Percentiles rank a stretch among this genome's conserved stretches.
phyloP scores from a whole-genome alignment of 2,797 vertebrate species.

The Premnoplex brunnescens region DNA sequence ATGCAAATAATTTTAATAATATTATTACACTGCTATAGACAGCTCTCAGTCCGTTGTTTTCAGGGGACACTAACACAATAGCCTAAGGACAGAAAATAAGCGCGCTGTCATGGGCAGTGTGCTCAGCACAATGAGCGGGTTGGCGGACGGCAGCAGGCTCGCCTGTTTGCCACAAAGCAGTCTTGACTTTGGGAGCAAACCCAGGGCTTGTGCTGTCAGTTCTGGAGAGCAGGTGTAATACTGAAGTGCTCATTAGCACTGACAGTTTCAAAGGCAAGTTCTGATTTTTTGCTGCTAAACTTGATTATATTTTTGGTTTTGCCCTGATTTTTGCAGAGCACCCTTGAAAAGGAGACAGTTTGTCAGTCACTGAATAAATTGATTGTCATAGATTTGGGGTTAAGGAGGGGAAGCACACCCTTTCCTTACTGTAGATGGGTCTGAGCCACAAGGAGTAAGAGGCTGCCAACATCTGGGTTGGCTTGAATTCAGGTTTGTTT shows the following conservation, averaged over 20 bases:
- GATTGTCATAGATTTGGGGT: neutral
- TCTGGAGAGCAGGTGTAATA: slow-evolving; percentile 29
- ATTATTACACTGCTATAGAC: slow-evolving; percentile 43
- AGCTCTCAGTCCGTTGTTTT: slow-evolving; percentile 5
- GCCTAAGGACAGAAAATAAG: slow-evolving; percentile 55
- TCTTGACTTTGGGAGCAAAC: slow-evolving; percentile 31
- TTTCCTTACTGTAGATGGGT: neutral
- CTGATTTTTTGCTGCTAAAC: neutral
- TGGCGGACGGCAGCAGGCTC: slow-evolving; percentile 33
- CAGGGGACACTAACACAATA: slow-evolving; percentile 38
- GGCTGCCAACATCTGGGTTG: neutral
- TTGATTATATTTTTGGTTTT: neutral
- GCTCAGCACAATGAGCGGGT: slow-evolving; percentile 37
- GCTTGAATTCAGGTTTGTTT: neutral
- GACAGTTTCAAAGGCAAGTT: slow-evolving; percentile 8
- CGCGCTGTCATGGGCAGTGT: slow-evolving; percentile 37
- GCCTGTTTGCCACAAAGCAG: slow-evolving; percentile 11
- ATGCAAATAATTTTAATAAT: slow-evolving; percentile 50
- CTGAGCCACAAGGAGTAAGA: neutral
- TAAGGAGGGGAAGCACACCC: neutral
- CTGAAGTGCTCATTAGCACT: slow-evolving; percentile 16
- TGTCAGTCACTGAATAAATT: neutral
- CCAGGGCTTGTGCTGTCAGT: slow-evolving; percentile 29
- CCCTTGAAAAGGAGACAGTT: neutral
- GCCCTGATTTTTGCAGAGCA: neutral